Base-by-base conservation (phyloP, 2,797 vertebrate species). In the Macroramphosus scolopax region DNA sequence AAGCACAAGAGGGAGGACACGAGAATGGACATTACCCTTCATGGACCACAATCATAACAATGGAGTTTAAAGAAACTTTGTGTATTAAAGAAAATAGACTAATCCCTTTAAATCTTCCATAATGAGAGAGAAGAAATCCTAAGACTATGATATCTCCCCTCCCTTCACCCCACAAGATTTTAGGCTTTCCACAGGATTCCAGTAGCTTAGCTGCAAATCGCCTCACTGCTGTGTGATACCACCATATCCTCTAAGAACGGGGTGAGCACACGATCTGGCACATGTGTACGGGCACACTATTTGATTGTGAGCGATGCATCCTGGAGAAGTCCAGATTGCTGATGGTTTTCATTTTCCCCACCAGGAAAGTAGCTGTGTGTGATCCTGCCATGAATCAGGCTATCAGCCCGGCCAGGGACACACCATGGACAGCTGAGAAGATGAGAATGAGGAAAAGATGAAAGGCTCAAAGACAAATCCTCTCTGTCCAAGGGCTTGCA, bases 51-150 rank as follows among this genome's bases (percentile, higher is more conserved):
- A 52, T 79, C 67, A 63, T 61, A 70, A 86, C 77, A 87, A 85
- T 78, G 51, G 71, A 80, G 79, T 80, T 84, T 84, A 86, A 86
- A 84, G 72, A 82, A 86, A 85, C 75, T 83, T 78, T 40, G 49
- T 57, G 78, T 78, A 81, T 88, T 85, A 82, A 81, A 80, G 68
- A 77, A 84, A 86, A 81, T 73, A 64, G 72, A 75, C 70, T 88
- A 89, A 91, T 91, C 89, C 86, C 50, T 79, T 73, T 69, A 84
- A 88, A 88, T 86, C 87, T 85, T 60, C 75, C 51, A 68, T 88
- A 90, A 90, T 88, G 86, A 90, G 84, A 79, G 73, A 71, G 72
- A 81, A 79, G 71, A 75, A 89, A 86, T 86, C 84, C 84, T 79
- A 82, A 87, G 80, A 85, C 86, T 85, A 77, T 77, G 77, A 88